phyloP scores from a whole-genome alignment of 2,888 invertebrate species.

The Trypoxylon attenuatum region DNA sequence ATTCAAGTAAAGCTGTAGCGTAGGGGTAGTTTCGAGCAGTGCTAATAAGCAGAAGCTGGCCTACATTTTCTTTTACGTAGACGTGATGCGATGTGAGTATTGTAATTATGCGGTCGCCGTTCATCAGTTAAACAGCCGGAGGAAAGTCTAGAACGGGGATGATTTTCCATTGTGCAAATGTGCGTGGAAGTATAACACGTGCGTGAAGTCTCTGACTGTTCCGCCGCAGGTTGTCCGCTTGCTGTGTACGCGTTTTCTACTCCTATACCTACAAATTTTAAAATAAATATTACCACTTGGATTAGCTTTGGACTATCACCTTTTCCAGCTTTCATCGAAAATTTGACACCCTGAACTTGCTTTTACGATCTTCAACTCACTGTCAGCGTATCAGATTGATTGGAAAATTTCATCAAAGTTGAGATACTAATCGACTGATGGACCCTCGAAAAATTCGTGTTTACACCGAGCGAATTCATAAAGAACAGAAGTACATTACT shows the following conservation, averaged over 20 bases:
- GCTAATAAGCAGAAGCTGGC: too few relatives aligned
- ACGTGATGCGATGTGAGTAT: too few relatives aligned
- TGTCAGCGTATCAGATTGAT: background rate
- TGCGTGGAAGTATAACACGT: constrained; percentile 8
- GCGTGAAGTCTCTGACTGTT: constrained; percentile 41
- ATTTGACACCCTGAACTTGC: too few relatives aligned
- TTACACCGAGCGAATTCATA: constrained; percentile 62
- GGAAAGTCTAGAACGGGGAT: too few relatives aligned
- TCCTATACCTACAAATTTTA: constrained; percentile 71
- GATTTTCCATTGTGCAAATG: too few relatives aligned
- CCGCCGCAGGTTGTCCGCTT: constrained; percentile 64
- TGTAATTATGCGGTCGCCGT: too few relatives aligned
- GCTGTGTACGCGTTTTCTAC: constrained; percentile 72
- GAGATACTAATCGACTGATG: constrained; percentile 29
- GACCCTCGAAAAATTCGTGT: constrained; percentile 62
- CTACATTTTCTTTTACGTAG: too few relatives aligned
- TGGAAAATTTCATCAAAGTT: too few relatives aligned
- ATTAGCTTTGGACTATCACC: constrained; percentile 2
- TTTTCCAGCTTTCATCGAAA: background rate
- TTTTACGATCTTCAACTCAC: background rate
- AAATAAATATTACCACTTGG: constrained; percentile 65
- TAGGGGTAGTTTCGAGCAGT: too few relatives aligned
- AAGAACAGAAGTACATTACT: constrained; percentile 56
- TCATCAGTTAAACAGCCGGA: too few relatives aligned
- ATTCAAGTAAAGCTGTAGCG: too few relatives aligned